phyloP scores from a whole-genome alignment of 2,113 vertebrate species.

The Nesoenas mayeri region DNA sequence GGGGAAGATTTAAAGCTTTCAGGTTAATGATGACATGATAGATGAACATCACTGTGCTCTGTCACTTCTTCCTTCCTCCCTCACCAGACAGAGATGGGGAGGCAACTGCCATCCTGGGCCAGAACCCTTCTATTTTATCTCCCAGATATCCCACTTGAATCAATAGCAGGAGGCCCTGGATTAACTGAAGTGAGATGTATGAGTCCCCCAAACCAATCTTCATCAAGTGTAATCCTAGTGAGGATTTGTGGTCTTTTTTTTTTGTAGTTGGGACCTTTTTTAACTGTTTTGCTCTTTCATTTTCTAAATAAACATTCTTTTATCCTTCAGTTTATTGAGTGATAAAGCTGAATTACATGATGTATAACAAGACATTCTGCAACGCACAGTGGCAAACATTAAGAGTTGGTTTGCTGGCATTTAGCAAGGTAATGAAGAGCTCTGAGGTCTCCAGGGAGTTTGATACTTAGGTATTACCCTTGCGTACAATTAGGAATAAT shows the following conservation, averaged over 20 bases:
- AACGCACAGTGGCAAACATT: neutral
- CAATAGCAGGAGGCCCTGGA: neutral
- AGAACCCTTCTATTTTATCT: neutral
- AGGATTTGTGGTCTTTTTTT: accelerated
- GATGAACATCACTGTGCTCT: neutral
- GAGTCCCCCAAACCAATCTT: neutral
- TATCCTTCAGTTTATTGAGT: neutral
- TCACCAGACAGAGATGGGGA: neutral
- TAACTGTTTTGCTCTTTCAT: neutral
- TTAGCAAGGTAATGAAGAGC: neutral
- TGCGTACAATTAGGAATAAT: neutral
- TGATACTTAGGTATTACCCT: neutral
- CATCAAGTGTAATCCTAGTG: neutral
- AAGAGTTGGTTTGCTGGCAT: neutral
- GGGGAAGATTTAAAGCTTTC: neutral
- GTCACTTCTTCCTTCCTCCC: neutral
- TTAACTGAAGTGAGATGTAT: neutral
- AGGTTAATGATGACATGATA: neutral
- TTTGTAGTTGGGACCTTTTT: neutral
- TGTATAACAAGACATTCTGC: neutral
- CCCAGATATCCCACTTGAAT: neutral
- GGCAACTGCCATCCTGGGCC: neutral
- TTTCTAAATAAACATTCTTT: neutral
- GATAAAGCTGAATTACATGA: neutral
- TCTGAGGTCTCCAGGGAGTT: neutral